A percentile compares a stretch with the other conserved stretches of the same genome.
Evolutionary conservation across 2,797 vertebrate species (phyloP).

Genomic region (Chelmon rostratus): DNA sequence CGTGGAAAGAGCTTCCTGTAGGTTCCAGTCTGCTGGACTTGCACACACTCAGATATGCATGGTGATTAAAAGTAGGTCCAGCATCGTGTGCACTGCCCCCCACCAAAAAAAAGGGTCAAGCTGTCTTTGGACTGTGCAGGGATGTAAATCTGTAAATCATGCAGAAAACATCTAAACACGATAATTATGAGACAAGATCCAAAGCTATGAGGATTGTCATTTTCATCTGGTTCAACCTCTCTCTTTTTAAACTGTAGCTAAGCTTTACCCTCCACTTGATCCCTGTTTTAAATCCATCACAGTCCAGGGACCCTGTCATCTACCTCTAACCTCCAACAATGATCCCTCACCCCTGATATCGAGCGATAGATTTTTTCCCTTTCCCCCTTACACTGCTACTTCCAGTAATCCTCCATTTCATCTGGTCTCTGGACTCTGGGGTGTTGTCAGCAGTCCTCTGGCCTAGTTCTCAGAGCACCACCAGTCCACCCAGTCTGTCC

Average conservation of each 20-base stretch:
- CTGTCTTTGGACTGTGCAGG: too few species aligned
- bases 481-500: conserved; percentile 64
- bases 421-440: conserved; percentile 55
- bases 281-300: conserved; percentile 15
- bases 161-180: background rate
- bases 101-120: too few species aligned
- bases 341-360: conserved; percentile 20
- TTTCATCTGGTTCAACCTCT: background rate
- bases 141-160: too few species aligned
- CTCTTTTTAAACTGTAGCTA: background rate
- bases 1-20: background rate
- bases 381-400: background rate
- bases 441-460: conserved; percentile 67
- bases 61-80: background rate
- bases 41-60: background rate
- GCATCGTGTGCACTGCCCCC: too few species aligned
- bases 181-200: background rate
- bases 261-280: conserved; percentile 20
- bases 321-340: conserved; percentile 13
- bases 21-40: background rate
- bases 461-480: conserved; percentile 78
- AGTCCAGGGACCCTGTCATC: conserved; percentile 5
- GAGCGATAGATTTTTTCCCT: conserved; percentile 12
- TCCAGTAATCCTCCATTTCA: conserved; percentile 54
- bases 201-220: background rate